Evolutionary conservation across 1,140 invertebrate genomes (phyloP).

Genomic region (Papilio xuthus): DNA sequence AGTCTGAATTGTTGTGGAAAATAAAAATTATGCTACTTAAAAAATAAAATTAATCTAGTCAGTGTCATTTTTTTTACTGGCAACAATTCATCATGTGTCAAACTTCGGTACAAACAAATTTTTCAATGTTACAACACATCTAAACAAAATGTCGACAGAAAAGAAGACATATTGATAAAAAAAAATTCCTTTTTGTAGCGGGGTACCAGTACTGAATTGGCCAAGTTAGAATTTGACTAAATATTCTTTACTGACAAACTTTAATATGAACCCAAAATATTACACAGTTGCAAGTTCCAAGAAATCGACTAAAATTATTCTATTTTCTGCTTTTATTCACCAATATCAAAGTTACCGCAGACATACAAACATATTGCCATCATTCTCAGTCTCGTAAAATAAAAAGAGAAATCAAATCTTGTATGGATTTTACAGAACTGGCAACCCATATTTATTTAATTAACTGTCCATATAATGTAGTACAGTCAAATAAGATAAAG

Average conservation of each 20-base stretch:
- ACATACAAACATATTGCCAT: no score
- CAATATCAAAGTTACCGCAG: neutral
- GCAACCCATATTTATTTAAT: no score
- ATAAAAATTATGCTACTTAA: slow-evolving; percentile 38
- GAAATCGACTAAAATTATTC: neutral
- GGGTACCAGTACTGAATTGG: slow-evolving; percentile 70
- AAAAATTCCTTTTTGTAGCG: slow-evolving; percentile 44
- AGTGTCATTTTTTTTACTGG: slow-evolving; percentile 35
- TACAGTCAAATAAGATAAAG: no score
- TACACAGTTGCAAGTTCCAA: neutral
- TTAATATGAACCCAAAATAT: slow-evolving; percentile 27
- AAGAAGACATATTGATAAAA: slow-evolving; percentile 33
- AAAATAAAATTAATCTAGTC: slow-evolving; percentile 36
- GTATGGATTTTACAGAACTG: no score
- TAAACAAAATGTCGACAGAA: slow-evolving; percentile 17
- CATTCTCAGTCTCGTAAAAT: no score
- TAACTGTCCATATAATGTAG: no score
- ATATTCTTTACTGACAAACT: slow-evolving; percentile 43
- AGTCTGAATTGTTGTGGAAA: slow-evolving; percentile 20
- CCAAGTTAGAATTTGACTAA: slow-evolving; percentile 68
- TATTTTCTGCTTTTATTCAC: neutral
- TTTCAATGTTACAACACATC: neutral
- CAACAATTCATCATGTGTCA: slow-evolving; percentile 27
- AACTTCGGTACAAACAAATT: slow-evolving; percentile 11
- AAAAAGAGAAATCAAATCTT: no score